Percentiles rank a stretch among this genome's conserved stretches.
phyloP scores from a whole-genome alignment of 2,888 invertebrate genomes.

The Cryptocephalus moraei region DNA sequence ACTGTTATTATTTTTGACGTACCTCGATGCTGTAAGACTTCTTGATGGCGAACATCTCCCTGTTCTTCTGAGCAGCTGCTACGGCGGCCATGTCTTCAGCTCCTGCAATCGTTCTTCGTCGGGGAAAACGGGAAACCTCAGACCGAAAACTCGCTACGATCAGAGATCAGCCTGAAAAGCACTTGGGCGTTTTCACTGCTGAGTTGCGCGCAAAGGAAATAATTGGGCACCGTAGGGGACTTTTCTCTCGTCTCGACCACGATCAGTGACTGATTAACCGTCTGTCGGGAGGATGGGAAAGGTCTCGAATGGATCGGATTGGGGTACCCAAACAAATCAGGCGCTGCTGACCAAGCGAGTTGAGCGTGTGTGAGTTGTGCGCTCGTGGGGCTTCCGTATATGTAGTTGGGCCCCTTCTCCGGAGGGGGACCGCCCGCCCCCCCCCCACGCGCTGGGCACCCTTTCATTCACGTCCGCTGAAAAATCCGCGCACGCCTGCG shows the following conservation, averaged over 20 bases:
- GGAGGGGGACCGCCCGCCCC: conserved; percentile 37
- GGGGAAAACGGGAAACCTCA: conserved; percentile 14
- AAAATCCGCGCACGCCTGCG: conserved; percentile 51
- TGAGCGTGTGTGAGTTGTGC: conserved; percentile 28
- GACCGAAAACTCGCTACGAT: conserved; percentile 14
- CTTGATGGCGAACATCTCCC: conserved; percentile 94
- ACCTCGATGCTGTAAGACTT: conserved; percentile 97
- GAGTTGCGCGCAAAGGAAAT: conserved; percentile 37
- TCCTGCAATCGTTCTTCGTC: background rate
- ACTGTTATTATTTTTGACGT: conserved; percentile 36
- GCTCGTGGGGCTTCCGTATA: conserved; percentile 31
- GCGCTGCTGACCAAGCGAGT: conserved; percentile 29
- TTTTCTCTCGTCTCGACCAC: conserved; percentile 42
- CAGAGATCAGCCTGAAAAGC: conserved; percentile 30
- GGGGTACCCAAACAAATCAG: conserved; percentile 10
- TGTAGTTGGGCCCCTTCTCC: conserved; percentile 35
- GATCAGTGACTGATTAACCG: conserved; percentile 35
- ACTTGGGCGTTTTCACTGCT: conserved; percentile 36
- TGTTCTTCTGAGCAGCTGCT: conserved; percentile 86
- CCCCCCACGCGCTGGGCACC: conserved; percentile 37
- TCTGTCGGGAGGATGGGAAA: conserved; percentile 28
- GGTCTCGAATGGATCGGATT: background rate
- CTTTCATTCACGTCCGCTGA: conserved; percentile 33
- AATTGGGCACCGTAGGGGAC: conserved; percentile 22
- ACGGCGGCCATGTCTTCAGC: conserved; percentile 60